Conservation (phyloP, 2,888 invertebrate species). For the Agrotis ipsilon region DNA sequence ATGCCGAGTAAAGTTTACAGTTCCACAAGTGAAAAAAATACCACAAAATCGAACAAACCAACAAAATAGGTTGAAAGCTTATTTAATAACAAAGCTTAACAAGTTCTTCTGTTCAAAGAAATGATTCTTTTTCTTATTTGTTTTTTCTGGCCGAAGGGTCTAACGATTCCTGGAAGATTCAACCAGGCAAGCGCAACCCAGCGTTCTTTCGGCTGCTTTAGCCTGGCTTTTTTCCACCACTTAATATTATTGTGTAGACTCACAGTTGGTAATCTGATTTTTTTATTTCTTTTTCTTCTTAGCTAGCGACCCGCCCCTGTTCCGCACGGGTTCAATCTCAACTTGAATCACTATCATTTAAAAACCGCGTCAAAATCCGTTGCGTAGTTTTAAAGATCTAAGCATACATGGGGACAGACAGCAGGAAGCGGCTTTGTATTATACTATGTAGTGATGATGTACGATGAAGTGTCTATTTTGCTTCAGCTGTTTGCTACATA, state of each 20-base stretch:
- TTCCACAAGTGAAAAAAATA: background rate
- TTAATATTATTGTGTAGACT: background rate
- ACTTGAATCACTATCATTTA: too few relatives aligned
- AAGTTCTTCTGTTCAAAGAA: slow-evolving; percentile 36
- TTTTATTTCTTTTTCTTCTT: too few relatives aligned
- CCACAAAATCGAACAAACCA: background rate
- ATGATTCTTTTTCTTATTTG: slow-evolving; percentile 13
- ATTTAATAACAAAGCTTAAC: slow-evolving; percentile 13
- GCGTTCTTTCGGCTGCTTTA: slow-evolving; percentile 13
- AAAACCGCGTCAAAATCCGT: too few relatives aligned
- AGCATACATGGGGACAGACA: too few relatives aligned
- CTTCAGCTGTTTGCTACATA: too few relatives aligned
- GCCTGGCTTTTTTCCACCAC: background rate
- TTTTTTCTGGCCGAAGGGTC: slow-evolving; percentile 38
- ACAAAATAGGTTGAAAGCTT: background rate
- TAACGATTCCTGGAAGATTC: slow-evolving; percentile 31
- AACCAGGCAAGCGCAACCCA: slow-evolving; percentile 12
- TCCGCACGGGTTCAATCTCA: too few relatives aligned
- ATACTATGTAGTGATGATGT: too few relatives aligned
- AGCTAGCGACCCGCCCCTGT: too few relatives aligned
- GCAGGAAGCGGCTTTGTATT: too few relatives aligned
- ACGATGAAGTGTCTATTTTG: too few relatives aligned
- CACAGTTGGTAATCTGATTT: background rate
- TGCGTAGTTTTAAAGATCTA: too few relatives aligned
- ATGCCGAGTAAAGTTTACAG: background rate